Conservation (phyloP, 2,113 vertebrate genomes). For the Pseudorasbora parva region DNA sequence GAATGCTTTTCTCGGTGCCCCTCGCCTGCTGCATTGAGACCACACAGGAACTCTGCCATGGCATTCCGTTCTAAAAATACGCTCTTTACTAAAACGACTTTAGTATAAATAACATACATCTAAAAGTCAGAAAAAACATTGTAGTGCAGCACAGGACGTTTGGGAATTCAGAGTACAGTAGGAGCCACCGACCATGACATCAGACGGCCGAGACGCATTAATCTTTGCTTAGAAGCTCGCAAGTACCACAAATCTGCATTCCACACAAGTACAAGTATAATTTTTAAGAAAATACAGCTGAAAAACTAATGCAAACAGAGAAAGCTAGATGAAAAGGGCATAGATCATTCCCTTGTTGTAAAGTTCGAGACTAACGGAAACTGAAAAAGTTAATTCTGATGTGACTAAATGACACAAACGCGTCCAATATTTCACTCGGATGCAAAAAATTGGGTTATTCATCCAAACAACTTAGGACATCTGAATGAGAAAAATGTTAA, state of each 20-base stretch:
- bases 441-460: background rate
- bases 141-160: background rate
- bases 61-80: conserved; percentile 72
- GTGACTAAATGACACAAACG: too few species aligned
- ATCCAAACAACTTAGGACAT: too few species aligned
- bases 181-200: background rate
- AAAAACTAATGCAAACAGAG: background rate
- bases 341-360: background rate
- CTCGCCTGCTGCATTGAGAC: conserved; percentile 32
- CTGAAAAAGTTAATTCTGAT: background rate
- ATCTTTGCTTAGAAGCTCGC: background rate
- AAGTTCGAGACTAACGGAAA: background rate
- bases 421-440: too few species aligned
- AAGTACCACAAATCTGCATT: background rate
- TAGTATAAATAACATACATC: conserved; percentile 64
- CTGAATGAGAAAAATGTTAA: too few species aligned
- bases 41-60: conserved; percentile 55
- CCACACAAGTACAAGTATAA: background rate
- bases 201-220: background rate
- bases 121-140: conserved; percentile 33
- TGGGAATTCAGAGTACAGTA: conserved; percentile 30
- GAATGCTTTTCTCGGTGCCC: conserved; percentile 39
- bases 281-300: background rate
- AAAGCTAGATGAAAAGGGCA: background rate
- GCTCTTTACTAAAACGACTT: conserved; percentile 64